These are phyloP conservation scores for Teleopsis dalmanni DNA, from an alignment of 1,140 invertebrate genomes.

Conservation along the genomic window DNA sequence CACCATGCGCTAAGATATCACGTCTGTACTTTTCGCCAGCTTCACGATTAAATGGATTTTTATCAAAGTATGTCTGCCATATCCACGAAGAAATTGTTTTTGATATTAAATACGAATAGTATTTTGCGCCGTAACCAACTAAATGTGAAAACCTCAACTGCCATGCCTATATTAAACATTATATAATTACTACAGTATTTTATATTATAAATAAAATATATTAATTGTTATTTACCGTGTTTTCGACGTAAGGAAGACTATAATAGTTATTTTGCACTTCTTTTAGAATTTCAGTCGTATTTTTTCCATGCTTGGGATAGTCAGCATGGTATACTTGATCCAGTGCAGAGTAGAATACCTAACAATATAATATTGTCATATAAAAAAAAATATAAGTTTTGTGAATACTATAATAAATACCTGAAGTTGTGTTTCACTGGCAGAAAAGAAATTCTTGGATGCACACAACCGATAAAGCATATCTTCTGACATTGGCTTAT, in stretches of 20 bases:
- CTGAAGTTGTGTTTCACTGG: slow-evolving; percentile 88
- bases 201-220: neutral
- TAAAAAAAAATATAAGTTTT: neutral
- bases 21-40: slow-evolving; percentile 70
- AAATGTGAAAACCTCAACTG: slow-evolving; percentile 94
- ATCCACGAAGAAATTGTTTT: slow-evolving; percentile 87
- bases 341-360: slow-evolving; percentile 72
- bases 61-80: slow-evolving; percentile 82
- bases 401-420: slow-evolving; percentile 11
- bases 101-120: slow-evolving; percentile 95
- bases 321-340: slow-evolving; percentile 84
- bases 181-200: neutral
- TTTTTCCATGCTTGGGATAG: slow-evolving; percentile 43
- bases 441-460: slow-evolving; percentile 77
- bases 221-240: slow-evolving; percentile 68
- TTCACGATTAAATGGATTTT: slow-evolving; percentile 69
- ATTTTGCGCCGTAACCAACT: slow-evolving; percentile 96
- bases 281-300: slow-evolving; percentile 73
- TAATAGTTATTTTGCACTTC: slow-evolving; percentile 79
- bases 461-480: slow-evolving; percentile 71
- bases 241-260: slow-evolving; percentile 74
- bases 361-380: slow-evolving; percentile 15
- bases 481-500: slow-evolving; percentile 69
- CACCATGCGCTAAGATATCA: slow-evolving; percentile 80
- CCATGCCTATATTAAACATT: slow-evolving; percentile 64